Base-by-base conservation (phyloP, 2,797 vertebrate species). In the Parambassis ranga region DNA sequence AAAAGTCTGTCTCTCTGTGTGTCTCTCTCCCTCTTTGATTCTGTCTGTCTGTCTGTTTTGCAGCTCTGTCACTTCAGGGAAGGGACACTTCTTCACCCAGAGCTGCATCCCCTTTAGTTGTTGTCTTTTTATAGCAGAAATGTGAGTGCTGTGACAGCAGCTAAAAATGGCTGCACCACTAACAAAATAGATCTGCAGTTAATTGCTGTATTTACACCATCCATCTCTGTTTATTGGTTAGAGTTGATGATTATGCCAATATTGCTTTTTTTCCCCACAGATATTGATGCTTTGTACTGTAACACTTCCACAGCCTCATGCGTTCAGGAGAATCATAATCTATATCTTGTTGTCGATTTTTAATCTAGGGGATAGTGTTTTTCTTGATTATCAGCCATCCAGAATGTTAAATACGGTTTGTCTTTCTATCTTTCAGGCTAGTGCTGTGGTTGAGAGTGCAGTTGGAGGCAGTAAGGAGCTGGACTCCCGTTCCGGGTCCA, bases 371-470 rank as follows among this genome's bases (percentile, higher is more conserved):
- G 28, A 47, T 10, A n/a, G n/a, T n/a, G n/a, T n/a, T n/a, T n/a
- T n/a, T n/a, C n/a, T n/a, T n/a, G n/a, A n/a, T n/a, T n/a, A n/a
- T n/a, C n/a, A n/a, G n/a, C n/a, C n/a, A n/a, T n/a, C n/a, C n/a
- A n/a, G n/a, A n/a, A n/a, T n/a, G n/a, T n/a, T n/a, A n/a, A n/a
- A n/a, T n/a, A n/a, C n/a, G n/a, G n/a, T n/a, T n/a, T 47, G 10
- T 68, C 10, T 43, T 62, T 46, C 31, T 85, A 59, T 79, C 7
- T 91, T 91, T 56, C 82, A 96, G 96, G 87, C 71, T 0, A 70
- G 80, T 4, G 26, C 90, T 39, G 85, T 81, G 0, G 79, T 85
- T 4, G 92, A 94, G 61, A 72, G 58, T 50, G 36, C 48, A 10
- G 23, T 81, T 30, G 74, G 64, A 56, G 64, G 44, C 77, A 79